Base-by-base conservation (phyloP, 2,888 invertebrate genomes). In the Ormyrus thymus region DNA sequence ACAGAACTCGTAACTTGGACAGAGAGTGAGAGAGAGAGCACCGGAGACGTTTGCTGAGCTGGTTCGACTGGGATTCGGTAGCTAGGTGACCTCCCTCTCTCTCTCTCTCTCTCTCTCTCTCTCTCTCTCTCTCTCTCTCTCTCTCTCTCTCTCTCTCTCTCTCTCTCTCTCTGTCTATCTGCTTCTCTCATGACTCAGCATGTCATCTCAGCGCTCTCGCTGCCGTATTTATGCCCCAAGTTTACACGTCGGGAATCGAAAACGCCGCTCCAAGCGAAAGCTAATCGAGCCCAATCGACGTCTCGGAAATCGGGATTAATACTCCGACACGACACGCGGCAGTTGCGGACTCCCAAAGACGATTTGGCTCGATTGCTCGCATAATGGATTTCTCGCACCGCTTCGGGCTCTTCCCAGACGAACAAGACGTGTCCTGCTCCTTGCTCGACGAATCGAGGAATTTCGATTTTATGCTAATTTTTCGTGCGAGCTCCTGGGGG, bases 151-250 rank as follows among this genome's bases (percentile, higher is more conserved):
- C 62, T n/a, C 29, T 66, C 9, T 64, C 9, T 45, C 5, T 10
- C 10, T 10, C 66, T 66, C 59, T 50, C 59, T 59, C 59, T 45
- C 62, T n/a, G 56, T 48, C 50, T 10, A 9, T 46, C 46, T 29
- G 29, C 29, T 29, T 29, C 29, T 29, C 29, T 29, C 69, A 78
- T 78, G 78, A 78, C 58, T 78, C 78, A 78, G 78, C 78, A 74
- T 48, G 62, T 72, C 73, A 62, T 59, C 78, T 73, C 73, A 74
- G 80, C 78, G 77, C 81, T 82, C 29, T 29, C 69, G 76, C 83
- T 78, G 83, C 82, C 84, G 83, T 84, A 85, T 84, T 84, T 84
- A 82, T 83, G 82, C 79, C 81, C 79, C 65, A 76, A 83, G 84
- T 85, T 84, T 83, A 83, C 85, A 84, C 85, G 82, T 74, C 61